Percentiles rank a stretch among this genome's conserved stretches.
Conservation (phyloP, 2,888 invertebrate species). For the Caenorhabditis uteleia region DNA sequence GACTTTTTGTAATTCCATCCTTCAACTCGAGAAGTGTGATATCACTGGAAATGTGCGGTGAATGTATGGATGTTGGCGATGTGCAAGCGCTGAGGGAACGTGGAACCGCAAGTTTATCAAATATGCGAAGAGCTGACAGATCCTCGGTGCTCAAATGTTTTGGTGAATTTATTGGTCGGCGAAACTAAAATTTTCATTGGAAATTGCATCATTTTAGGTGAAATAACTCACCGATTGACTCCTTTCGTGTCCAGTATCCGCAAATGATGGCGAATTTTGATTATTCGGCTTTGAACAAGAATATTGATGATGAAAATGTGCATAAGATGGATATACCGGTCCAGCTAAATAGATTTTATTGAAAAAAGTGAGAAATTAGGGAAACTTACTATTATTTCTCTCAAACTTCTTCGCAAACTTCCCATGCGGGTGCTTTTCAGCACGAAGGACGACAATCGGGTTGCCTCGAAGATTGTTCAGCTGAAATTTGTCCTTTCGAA, state of each 20-base stretch:
- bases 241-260: too few relatives aligned
- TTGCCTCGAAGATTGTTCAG: constrained; percentile 29
- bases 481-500: constrained; percentile 22
- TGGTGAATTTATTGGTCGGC: too few relatives aligned
- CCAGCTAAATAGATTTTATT: too few relatives aligned
- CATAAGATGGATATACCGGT: constrained; percentile 22
- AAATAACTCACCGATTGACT: too few relatives aligned
- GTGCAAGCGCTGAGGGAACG: constrained; percentile 1
- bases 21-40: constrained; percentile 25
- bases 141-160: too few relatives aligned
- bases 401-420: too few relatives aligned
- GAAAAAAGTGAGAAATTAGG: too few relatives aligned
- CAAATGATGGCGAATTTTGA: not conserved
- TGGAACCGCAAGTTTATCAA: constrained; percentile 28
- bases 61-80: constrained; percentile 2
- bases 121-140: too few relatives aligned
- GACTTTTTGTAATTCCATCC: not conserved
- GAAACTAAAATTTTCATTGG: too few relatives aligned
- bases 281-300: constrained; percentile 4
- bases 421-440: too few relatives aligned
- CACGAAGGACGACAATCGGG: constrained; percentile 26
- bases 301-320: constrained; percentile 38
- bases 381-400: too few relatives aligned
- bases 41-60: constrained; percentile 13
- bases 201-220: too few relatives aligned